These are phyloP conservation scores for Leptobrachium ailaonicum DNA, from an alignment of 2,113 vertebrate genomes.

Conservation along the genomic window DNA sequence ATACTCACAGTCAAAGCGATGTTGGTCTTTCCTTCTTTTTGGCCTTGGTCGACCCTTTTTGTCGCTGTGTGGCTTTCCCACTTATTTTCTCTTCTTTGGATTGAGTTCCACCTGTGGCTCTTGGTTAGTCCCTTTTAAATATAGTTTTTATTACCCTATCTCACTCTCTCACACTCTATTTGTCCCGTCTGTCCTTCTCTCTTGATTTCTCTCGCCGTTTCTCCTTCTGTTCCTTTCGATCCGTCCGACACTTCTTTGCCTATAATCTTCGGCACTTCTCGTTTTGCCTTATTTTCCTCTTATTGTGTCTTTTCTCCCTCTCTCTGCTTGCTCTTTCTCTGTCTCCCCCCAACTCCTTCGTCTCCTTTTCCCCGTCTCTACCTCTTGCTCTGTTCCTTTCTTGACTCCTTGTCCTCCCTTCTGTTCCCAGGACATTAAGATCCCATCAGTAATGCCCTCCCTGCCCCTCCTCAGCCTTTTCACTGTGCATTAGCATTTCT, in stretches of 20 bases:
- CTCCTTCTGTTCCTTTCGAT: background rate
- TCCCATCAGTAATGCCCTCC: conserved; percentile 34
- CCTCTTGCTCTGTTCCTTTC: background rate
- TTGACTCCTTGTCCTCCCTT: conserved; percentile 20
- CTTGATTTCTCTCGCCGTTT: too few relatives aligned
- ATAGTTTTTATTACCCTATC: background rate
- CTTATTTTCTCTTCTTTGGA: background rate
- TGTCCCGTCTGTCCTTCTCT: too few relatives aligned
- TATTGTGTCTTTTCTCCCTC: background rate
- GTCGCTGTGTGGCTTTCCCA: background rate
- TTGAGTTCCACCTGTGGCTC: too few relatives aligned
- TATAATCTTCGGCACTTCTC: too few relatives aligned
- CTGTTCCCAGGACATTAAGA: conserved; percentile 38
- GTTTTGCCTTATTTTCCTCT: background rate
- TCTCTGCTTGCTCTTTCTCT: background rate
- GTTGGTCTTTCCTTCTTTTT: background rate
- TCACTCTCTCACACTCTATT: background rate
- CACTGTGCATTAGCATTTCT: conserved; percentile 40
- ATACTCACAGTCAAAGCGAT: background rate
- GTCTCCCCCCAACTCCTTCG: background rate
- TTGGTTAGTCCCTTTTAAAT: too few relatives aligned
- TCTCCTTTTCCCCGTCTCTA: background rate
- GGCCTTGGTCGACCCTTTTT: background rate
- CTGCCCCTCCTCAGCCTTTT: conserved; percentile 42
- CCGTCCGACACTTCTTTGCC: too few relatives aligned